Evolutionary conservation across 2,113 vertebrate species (phyloP), one percentile per base, ranked within the genome.

Genomic region (Lichenostomus cassidix): DNA sequence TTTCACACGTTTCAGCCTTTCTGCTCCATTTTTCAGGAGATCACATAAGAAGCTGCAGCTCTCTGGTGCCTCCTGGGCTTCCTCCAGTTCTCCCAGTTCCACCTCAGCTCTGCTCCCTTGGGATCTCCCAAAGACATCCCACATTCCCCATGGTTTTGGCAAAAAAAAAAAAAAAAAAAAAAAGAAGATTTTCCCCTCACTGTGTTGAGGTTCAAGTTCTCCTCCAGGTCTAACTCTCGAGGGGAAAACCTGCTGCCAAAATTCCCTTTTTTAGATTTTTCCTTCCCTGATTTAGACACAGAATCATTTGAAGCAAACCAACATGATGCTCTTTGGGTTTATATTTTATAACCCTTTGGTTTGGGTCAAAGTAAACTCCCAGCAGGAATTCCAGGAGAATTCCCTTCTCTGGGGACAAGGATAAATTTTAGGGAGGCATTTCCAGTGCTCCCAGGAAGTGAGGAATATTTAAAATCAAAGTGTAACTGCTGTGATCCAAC

Each of bases 241-340:
- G 31, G 29, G 33, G 46, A 89, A 89, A 92, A 58, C 19, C 31
- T 80, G 5, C 25, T 11, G 55, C 39, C 2, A 42, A 17, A 28
- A 58, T 24, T 80, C 16, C 22, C 9, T 37, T 50, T 64, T 49
- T 8, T 11, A 67, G n/a, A 7, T 59, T 25, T 23, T 25, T 8
- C 7, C 0, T 4, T 7, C 3, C 21, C 7, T 0, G 0, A 12
- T 67, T 50, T 42, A 80, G 44, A 27, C 3, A 14, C 4, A 6
- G 46, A 24, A 9, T 41, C 5, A 31, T 68, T 53, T 55, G 27
- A 74, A 60, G 39, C 33, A 37, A 74, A n/a, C 9, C 44, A 69
- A 35, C 23, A 7, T 4, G 12, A 24, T 16, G 27, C 28, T 55
- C 13, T 28, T 60, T 15, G 37, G 52, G 62, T 50, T 83, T 31